Percentiles rank a stretch among this genome's conserved stretches.
Evolutionary conservation across 2,113 vertebrate species (phyloP).

Genomic region (Melanotaenia duboulayi): DNA sequence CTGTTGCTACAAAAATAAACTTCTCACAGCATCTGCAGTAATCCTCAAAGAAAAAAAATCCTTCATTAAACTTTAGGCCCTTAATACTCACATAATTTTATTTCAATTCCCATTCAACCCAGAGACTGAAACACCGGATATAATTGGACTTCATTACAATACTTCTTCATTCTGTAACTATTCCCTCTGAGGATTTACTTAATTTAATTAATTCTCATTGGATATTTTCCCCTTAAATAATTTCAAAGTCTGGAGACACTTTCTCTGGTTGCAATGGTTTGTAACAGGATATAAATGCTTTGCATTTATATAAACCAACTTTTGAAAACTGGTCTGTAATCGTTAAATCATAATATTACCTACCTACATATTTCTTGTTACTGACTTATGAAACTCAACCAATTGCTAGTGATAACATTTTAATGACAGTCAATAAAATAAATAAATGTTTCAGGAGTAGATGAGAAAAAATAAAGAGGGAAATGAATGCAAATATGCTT

Average conservation of each 20-base stretch:
- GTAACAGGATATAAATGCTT: background rate
- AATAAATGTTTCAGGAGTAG: background rate
- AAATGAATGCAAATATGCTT: background rate
- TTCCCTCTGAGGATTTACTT: background rate
- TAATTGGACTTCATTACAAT: background rate
- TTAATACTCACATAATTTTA: background rate
- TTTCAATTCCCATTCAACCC: background rate
- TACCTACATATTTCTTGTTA: background rate
- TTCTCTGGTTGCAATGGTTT: background rate
- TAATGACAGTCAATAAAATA: background rate
- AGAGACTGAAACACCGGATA: background rate
- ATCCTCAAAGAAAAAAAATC: background rate
- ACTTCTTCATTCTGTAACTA: background rate
- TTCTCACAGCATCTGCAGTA: constrained; percentile 4
- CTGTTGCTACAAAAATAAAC: constrained; percentile 10
- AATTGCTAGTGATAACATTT: background rate
- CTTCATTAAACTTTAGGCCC: background rate
- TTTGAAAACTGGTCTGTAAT: background rate
- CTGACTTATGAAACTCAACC: background rate
- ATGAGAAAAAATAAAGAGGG: background rate
- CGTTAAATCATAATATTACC: no score
- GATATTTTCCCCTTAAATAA: background rate
- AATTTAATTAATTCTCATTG: background rate
- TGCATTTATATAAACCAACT: background rate
- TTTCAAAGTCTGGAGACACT: background rate